A percentile compares a stretch with the other conserved stretches of the same genome.
phyloP scores from a whole-genome alignment of 2,797 vertebrate genomes.

The Denticeps clupeoides region DNA sequence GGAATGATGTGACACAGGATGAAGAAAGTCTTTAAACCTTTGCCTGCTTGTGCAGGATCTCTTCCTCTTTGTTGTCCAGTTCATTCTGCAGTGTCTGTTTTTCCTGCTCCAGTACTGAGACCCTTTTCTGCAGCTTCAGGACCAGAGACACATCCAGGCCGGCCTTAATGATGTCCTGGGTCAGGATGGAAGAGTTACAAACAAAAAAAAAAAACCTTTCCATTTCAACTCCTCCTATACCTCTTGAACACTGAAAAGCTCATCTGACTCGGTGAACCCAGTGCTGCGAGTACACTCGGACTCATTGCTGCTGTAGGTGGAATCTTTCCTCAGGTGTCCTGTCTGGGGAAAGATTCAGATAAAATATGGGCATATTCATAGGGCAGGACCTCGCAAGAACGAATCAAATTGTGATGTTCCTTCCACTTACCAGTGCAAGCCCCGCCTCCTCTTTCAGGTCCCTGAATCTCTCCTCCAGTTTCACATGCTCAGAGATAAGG shows the following conservation, averaged over 20 bases:
- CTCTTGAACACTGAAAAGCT: conserved; percentile 50
- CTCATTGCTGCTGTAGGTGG: conserved; percentile 78
- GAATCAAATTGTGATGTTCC: no score
- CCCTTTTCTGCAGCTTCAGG: conserved; percentile 84
- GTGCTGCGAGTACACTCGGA: conserved; percentile 77
- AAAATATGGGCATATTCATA: not conserved
- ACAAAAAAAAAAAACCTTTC: no score
- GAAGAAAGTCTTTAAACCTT: conserved; percentile 58
- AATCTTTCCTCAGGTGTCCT: conserved; percentile 76
- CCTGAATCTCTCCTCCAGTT: conserved; percentile 76
- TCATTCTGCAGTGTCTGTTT: conserved; percentile 78
- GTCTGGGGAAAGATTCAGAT: no score
- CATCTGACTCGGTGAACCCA: conserved; percentile 69
- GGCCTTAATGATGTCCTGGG: no score
- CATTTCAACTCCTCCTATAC: not conserved
- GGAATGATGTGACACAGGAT: no score
- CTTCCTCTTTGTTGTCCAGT: conserved; percentile 77
- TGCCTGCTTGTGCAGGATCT: conserved; percentile 63
- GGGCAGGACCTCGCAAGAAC: not conserved
- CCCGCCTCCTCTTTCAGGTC: conserved; percentile 80
- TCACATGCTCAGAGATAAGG: conserved; percentile 83
- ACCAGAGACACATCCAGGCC: conserved; percentile 79
- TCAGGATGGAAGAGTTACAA: no score
- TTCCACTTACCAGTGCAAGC: conserved; percentile 55
- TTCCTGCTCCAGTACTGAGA: conserved; percentile 83